phyloP scores from a whole-genome alignment of 1,140 invertebrate species.

The Chironomus striatipennis region DNA sequence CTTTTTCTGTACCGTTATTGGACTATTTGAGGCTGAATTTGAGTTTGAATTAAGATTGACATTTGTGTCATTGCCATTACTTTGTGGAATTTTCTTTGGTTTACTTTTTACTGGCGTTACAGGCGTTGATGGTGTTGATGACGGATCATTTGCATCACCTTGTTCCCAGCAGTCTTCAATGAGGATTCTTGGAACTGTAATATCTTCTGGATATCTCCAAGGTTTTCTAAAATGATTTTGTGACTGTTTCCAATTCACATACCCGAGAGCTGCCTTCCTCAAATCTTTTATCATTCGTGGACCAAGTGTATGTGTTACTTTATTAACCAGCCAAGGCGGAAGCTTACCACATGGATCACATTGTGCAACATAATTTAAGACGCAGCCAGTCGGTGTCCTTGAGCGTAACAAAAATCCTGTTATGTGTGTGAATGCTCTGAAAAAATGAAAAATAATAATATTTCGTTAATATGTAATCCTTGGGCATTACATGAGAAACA shows the following conservation, averaged over 20 bases:
- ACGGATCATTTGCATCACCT: background rate
- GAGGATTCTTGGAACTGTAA: constrained; percentile 53
- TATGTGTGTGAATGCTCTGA: constrained; percentile 55
- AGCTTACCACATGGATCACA: constrained; percentile 82
- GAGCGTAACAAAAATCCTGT: constrained; percentile 53
- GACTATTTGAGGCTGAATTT: background rate
- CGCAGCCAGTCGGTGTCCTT: constrained; percentile 48
- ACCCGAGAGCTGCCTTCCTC: constrained; percentile 68
- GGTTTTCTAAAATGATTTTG: constrained; percentile 69
- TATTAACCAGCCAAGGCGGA: constrained; percentile 83
- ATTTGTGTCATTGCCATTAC: background rate
- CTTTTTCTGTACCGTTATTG: background rate
- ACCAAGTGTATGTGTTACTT: constrained; percentile 76
- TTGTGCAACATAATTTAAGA: constrained; percentile 75
- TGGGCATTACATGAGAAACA: background rate
- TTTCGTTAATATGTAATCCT: background rate
- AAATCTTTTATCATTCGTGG: constrained; percentile 74
- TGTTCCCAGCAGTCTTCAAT: constrained; percentile 42
- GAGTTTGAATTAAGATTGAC: background rate
- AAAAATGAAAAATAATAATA: constrained; percentile 27
- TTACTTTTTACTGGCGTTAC: background rate
- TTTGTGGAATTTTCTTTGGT: background rate
- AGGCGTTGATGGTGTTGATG: background rate
- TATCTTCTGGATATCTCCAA: constrained; percentile 81
- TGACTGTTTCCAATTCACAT: constrained; percentile 65